Evolutionary conservation across 2,888 invertebrate genomes (phyloP).

Genomic region (Dryocosmus kuriphilus): DNA sequence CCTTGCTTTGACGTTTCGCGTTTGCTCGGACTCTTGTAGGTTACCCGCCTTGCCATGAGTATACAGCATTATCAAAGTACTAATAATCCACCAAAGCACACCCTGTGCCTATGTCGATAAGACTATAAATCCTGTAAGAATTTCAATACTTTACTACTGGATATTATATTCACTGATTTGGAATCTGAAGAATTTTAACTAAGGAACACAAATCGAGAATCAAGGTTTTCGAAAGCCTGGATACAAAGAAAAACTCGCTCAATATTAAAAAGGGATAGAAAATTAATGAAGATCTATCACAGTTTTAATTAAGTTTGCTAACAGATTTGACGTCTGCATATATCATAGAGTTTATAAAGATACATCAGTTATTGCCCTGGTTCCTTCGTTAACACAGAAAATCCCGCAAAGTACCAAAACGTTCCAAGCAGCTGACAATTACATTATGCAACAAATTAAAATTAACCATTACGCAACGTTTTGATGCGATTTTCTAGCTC

Average conservation of each 20-base stretch:
- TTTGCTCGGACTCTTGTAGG: constrained; percentile 54
- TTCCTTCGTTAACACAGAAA: too few relatives aligned
- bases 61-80: constrained; percentile 14
- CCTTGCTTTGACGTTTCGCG: constrained; percentile 45
- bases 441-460: too few relatives aligned
- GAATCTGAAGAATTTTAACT: background rate
- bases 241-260: background rate
- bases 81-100: constrained; percentile 20
- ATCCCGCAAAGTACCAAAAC: too few relatives aligned
- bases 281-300: background rate
- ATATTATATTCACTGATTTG: background rate
- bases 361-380: too few relatives aligned
- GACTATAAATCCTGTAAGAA: constrained; percentile 10
- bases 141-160: constrained; percentile 19
- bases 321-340: too few relatives aligned
- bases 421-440: too few relatives aligned
- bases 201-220: background rate
- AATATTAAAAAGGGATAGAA: background rate
- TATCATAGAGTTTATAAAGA: too few relatives aligned
- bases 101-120: constrained; percentile 8
- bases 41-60: constrained; percentile 11
- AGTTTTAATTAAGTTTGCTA: background rate
- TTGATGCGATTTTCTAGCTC: too few relatives aligned
- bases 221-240: background rate
- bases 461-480: too few relatives aligned